Evolutionary conservation across 1,140 invertebrate species (phyloP).

Genomic region (Drosophila lacertosa): DNA sequence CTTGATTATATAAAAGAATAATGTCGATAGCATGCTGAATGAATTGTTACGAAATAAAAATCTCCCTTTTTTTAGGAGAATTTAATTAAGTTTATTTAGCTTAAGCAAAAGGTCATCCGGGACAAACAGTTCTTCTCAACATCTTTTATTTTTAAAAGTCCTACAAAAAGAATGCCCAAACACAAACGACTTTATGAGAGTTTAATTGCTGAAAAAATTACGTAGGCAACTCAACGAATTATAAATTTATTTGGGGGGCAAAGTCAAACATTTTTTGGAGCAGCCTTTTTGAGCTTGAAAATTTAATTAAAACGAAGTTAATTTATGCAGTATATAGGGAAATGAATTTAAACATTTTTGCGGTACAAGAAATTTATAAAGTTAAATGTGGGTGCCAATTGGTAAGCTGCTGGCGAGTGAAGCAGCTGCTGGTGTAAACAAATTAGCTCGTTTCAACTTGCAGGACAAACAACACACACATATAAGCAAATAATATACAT

Average conservation of each 20-base stretch:
- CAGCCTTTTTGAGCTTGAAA: conserved; percentile 11
- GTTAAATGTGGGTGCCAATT: conserved; percentile 13
- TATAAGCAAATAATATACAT: conserved; percentile 12
- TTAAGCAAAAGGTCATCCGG: conserved; percentile 14
- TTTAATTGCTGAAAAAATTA: conserved; percentile 40
- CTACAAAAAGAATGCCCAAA: background rate
- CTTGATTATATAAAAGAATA: too few relatives aligned
- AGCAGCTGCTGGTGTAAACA: conserved; percentile 61
- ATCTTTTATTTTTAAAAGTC: background rate
- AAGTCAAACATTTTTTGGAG: conserved; percentile 1
- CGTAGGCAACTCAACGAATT: conserved; percentile 14
- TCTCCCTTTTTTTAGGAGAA: background rate
- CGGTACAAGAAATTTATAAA: conserved; percentile 33
- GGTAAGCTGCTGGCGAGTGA: conserved; percentile 21
- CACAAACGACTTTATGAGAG: conserved; percentile 10
- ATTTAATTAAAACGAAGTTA: conserved; percentile 47
- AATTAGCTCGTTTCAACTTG: conserved; percentile 71
- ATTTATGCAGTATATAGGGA: conserved; percentile 30
- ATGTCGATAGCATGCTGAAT: too few relatives aligned
- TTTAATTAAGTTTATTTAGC: background rate
- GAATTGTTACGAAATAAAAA: too few relatives aligned
- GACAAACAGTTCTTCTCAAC: background rate
- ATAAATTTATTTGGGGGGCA: conserved; percentile 20
- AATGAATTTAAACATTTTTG: conserved; percentile 19
- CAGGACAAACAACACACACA: conserved; percentile 27